Percentiles rank a stretch among this genome's conserved stretches.
Conservation (phyloP, 2,888 invertebrate species). For the Xestia xanthographa region DNA sequence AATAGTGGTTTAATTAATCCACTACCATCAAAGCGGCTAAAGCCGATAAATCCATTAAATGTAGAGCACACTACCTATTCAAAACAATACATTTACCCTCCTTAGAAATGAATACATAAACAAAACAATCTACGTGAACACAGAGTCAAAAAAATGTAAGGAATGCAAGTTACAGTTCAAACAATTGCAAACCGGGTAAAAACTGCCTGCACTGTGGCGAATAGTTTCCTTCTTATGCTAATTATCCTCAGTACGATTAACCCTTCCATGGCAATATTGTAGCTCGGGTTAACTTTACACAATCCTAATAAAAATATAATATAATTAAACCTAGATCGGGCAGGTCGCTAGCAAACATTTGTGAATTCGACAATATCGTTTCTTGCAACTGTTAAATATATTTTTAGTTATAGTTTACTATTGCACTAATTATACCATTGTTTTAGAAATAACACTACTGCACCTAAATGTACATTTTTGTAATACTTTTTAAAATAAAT, state of each 20-base stretch:
- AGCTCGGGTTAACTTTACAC: background rate
- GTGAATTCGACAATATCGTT: no score
- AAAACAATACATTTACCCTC: background rate
- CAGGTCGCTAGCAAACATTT: no score
- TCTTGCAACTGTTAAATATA: no score
- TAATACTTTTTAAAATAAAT: no score
- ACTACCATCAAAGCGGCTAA: constrained; percentile 1
- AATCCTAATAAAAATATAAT: no score
- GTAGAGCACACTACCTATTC: background rate
- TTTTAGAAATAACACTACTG: no score
- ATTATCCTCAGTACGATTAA: constrained; percentile 15
- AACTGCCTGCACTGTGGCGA: constrained; percentile 3
- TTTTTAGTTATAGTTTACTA: no score
- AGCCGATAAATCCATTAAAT: constrained; percentile 2
- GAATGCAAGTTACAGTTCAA: constrained; percentile 9
- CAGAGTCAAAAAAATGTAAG: background rate
- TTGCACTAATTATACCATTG: no score
- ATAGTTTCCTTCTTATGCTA: constrained; percentile 30
- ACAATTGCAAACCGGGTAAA: constrained; percentile 6
- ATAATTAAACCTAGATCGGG: no score
- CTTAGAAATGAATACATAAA: background rate
- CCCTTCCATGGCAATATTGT: background rate
- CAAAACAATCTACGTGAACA: constrained; percentile 1
- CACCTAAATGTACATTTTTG: no score
- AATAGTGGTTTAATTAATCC: constrained; percentile 26